These are phyloP conservation scores for Eumaeus atala DNA, from an alignment of 1,140 invertebrate species.

Conservation along the genomic window DNA sequence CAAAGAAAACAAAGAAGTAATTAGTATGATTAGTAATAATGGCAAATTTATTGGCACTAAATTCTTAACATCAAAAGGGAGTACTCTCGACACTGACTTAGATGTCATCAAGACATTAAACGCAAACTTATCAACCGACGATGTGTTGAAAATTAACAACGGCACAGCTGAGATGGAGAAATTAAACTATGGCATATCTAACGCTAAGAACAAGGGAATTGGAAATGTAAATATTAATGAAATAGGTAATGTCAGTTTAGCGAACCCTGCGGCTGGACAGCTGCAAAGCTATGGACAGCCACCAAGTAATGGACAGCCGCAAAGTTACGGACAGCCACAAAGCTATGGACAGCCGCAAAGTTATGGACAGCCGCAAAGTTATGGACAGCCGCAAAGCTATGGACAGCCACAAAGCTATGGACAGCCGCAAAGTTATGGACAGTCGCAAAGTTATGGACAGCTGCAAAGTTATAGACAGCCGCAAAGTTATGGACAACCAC, in stretches of 20 bases:
- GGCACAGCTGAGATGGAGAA: background rate
- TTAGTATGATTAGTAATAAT: constrained; percentile 31
- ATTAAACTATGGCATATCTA: background rate
- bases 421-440: too few relatives aligned
- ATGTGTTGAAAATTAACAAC: background rate
- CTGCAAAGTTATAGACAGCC: background rate
- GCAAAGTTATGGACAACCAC: background rate
- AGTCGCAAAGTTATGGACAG: background rate
- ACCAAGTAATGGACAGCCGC: too few relatives aligned
- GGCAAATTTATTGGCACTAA: constrained; percentile 40
- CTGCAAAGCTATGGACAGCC: background rate
- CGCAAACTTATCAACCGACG: constrained; percentile 19
- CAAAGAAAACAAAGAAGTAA: constrained; percentile 28
- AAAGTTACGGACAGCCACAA: too few relatives aligned
- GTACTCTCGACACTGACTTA: constrained; percentile 26
- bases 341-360: too few relatives aligned
- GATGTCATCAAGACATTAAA: constrained; percentile 32
- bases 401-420: too few relatives aligned
- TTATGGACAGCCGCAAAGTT: too few relatives aligned
- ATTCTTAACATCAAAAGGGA: constrained; percentile 26
- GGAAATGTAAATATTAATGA: background rate
- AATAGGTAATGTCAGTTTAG: background rate
- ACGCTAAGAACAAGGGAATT: background rate
- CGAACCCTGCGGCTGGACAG: background rate
- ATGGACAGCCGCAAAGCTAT: too few relatives aligned